Evolutionary conservation across 2,113 vertebrate species (phyloP).

Genomic region (Riparia riparia): DNA sequence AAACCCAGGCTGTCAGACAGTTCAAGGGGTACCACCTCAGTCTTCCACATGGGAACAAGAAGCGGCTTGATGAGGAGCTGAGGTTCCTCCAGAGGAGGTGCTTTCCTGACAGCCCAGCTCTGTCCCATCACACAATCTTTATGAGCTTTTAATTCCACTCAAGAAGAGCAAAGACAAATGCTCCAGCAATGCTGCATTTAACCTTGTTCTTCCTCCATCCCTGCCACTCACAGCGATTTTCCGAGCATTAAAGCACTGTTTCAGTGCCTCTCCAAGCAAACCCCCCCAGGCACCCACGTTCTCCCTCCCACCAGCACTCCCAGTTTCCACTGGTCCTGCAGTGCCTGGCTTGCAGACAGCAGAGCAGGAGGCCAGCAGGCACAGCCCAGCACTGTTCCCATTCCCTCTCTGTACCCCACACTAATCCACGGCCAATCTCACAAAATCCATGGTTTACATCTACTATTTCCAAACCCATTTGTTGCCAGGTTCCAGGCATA

Average conservation of each 20-base stretch:
- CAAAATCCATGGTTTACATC: not conserved
- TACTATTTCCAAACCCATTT: slow-evolving; percentile 34
- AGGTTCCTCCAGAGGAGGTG: not conserved
- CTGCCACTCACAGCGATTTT: rapidly evolving
- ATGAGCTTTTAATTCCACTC: not conserved
- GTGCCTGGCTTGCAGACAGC: not conserved
- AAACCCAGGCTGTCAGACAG: not conserved
- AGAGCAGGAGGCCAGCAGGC: not conserved
- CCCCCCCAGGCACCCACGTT: not conserved
- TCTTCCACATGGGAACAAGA: not conserved
- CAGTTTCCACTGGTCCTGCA: not conserved
- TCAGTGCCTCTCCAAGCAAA: not conserved
- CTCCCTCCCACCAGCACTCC: not conserved
- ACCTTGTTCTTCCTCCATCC: not conserved
- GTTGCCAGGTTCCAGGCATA: slow-evolving; percentile 11
- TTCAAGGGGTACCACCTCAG: not conserved
- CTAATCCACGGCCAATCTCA: not conserved
- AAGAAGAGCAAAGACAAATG: not conserved
- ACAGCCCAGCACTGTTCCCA: rapidly evolving
- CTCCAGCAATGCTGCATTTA: not conserved
- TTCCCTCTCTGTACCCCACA: not conserved
- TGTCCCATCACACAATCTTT: not conserved
- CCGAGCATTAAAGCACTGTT: not conserved
- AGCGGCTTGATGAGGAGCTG: not conserved
- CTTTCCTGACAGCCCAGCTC: not conserved